A percentile compares a stretch with the other conserved stretches of the same genome.
These are phyloP conservation scores for Amphimallon solstitiale DNA, from an alignment of 2,888 invertebrate genomes.

Conservation along the genomic window DNA sequence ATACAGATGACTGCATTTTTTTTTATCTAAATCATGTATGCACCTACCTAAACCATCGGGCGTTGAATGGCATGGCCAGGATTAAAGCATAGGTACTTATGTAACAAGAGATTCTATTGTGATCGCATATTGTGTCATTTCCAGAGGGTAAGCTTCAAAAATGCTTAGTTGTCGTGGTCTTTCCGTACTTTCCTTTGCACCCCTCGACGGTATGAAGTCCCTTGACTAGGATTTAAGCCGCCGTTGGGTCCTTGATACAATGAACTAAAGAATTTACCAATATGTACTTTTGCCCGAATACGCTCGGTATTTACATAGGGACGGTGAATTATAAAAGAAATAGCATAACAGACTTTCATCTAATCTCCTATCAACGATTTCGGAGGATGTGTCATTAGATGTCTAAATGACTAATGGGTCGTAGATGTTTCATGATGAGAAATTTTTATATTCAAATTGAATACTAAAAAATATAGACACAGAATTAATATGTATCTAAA, in stretches of 20 bases:
- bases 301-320: too few relatives aligned
- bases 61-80: slow-evolving; percentile 54
- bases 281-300: slow-evolving; percentile 1
- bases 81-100: slow-evolving; percentile 57
- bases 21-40: slow-evolving; percentile 44
- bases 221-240: slow-evolving; percentile 34
- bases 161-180: slow-evolving; percentile 53
- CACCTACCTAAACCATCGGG: slow-evolving; percentile 51
- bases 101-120: slow-evolving; percentile 48
- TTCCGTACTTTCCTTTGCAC: slow-evolving; percentile 19
- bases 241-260: slow-evolving; percentile 1
- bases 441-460: too few relatives aligned
- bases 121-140: slow-evolving; percentile 57
- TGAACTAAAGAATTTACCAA: slow-evolving; percentile 1
- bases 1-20: slow-evolving; percentile 18
- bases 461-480: too few relatives aligned
- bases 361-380: too few relatives aligned
- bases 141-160: slow-evolving; percentile 56
- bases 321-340: too few relatives aligned
- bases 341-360: too few relatives aligned
- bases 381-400: too few relatives aligned
- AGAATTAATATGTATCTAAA: too few relatives aligned
- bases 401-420: too few relatives aligned
- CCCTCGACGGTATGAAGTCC: background rate
- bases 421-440: too few relatives aligned